Conservation (phyloP, 2,888 invertebrate genomes). For the Steinernema hermaphroditum region DNA sequence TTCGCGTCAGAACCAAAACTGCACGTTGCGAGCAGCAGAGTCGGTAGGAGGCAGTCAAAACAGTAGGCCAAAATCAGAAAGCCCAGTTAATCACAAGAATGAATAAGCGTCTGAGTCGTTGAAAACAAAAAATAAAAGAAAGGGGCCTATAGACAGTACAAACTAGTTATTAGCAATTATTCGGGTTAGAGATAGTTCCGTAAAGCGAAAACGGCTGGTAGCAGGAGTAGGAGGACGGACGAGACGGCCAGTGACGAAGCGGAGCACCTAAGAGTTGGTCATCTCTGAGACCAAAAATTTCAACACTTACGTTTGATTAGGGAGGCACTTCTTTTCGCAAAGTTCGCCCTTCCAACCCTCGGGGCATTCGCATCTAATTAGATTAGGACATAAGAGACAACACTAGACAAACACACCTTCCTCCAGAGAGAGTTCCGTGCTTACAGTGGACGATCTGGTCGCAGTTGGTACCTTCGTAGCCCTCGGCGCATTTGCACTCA, state of each 20-base stretch:
- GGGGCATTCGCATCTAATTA: constrained; percentile 54
- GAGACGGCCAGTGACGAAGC: neutral
- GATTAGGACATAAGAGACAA: neutral
- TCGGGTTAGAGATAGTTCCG: neutral
- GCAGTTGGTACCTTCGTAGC: constrained; percentile 58
- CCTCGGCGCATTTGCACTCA: constrained; percentile 56
- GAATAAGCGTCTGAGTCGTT: neutral
- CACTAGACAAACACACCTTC: constrained; percentile 32
- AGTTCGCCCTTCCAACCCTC: constrained; percentile 61
- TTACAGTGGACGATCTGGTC: constrained; percentile 54
- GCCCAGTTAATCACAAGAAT: constrained; percentile 23
- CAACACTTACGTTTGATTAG: constrained; percentile 57
- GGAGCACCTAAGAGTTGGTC: constrained; percentile 1
- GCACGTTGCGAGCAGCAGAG: constrained; percentile 7
- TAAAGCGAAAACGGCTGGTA: neutral
- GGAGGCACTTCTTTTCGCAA: constrained; percentile 58
- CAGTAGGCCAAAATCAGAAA: constrained; percentile 22
- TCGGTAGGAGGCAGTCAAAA: constrained; percentile 13
- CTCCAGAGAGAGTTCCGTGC: constrained; percentile 52
- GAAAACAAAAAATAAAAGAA: neutral
- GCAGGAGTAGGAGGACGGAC: neutral
- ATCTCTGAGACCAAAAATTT: constrained; percentile 5
- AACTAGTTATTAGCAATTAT: no score
- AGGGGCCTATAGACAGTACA: no score
- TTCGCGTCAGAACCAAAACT: constrained; percentile 9